Percentiles rank a stretch among this genome's conserved stretches.
Conservation (phyloP, 2,113 vertebrate genomes). For the Mustela nigripes region DNA sequence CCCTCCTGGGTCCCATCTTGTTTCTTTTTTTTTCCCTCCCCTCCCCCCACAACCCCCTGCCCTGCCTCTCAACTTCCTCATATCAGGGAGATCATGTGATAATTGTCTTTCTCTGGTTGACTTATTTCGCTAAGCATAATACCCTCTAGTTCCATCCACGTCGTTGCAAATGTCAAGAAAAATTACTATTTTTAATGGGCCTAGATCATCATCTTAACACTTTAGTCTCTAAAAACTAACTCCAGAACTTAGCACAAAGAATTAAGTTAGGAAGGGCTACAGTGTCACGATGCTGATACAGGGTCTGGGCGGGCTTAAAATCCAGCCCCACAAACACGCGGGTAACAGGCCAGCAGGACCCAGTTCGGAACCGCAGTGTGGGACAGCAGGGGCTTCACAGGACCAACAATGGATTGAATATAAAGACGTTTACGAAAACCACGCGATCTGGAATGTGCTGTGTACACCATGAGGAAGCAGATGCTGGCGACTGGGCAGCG, state of each 20-base stretch:
- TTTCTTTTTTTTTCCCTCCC: no score
- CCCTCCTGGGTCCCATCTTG: no score
- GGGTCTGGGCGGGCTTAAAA: background rate
- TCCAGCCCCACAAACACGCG: background rate
- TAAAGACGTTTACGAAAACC: background rate
- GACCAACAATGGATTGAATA: background rate
- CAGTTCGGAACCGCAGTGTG: background rate
- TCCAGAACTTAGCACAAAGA: background rate
- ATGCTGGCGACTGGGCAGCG: rapidly evolving
- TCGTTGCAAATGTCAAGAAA: background rate
- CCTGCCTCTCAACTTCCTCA: no score
- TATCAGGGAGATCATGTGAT: no score
- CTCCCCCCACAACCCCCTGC: no score
- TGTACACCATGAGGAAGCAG: background rate
- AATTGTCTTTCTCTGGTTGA: no score
- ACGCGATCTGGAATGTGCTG: background rate
- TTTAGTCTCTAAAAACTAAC: background rate
- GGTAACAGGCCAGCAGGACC: background rate
- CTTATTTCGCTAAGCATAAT: no score
- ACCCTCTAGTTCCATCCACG: no score
- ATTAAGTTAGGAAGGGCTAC: no score
- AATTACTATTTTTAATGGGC: background rate
- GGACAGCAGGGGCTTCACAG: background rate
- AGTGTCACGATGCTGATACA: background rate
- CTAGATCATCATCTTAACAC: background rate